Evolutionary conservation across 1,140 invertebrate genomes (phyloP).

Genomic region (Papilio polyxenes): DNA sequence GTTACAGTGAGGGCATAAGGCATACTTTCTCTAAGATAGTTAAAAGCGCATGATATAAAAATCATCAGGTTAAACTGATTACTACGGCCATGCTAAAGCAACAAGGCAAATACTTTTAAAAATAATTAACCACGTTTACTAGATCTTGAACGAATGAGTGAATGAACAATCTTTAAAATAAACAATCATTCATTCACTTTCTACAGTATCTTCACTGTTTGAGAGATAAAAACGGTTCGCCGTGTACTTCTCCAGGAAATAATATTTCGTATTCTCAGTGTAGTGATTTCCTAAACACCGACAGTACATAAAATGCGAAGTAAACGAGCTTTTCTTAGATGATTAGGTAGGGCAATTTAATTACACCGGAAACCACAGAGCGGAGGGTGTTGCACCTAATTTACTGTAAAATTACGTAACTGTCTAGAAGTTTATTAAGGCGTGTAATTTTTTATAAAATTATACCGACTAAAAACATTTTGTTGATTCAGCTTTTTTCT

Average conservation of each 20-base stretch:
- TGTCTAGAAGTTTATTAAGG: slow-evolving; percentile 6
- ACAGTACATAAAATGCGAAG: neutral
- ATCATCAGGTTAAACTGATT: too few species aligned
- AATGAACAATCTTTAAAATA: too few species aligned
- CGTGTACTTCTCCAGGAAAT: neutral
- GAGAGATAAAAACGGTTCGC: neutral
- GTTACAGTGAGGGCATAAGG: too few species aligned
- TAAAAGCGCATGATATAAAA: too few species aligned
- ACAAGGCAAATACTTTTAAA: too few species aligned
- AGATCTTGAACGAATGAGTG: too few species aligned
- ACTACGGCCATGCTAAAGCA: too few species aligned
- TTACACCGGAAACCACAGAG: slow-evolving; percentile 19
- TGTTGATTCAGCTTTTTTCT: neutral
- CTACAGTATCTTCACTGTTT: neutral
- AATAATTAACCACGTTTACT: too few species aligned
- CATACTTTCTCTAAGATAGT: too few species aligned
- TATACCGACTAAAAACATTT: neutral
- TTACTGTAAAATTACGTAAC: slow-evolving; percentile 5
- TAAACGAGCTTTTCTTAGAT: slow-evolving; percentile 23
- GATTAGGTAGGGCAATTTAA: slow-evolving; percentile 25
- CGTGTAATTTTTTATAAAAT: slow-evolving; percentile 6
- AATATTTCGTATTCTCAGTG: neutral
- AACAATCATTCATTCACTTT: neutral
- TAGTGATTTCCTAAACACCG: slow-evolving; percentile 6
- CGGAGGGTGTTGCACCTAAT: slow-evolving; percentile 17